These are phyloP conservation scores for Drosophila repleta DNA, from an alignment of 1,140 invertebrate genomes.

Conservation along the genomic window DNA sequence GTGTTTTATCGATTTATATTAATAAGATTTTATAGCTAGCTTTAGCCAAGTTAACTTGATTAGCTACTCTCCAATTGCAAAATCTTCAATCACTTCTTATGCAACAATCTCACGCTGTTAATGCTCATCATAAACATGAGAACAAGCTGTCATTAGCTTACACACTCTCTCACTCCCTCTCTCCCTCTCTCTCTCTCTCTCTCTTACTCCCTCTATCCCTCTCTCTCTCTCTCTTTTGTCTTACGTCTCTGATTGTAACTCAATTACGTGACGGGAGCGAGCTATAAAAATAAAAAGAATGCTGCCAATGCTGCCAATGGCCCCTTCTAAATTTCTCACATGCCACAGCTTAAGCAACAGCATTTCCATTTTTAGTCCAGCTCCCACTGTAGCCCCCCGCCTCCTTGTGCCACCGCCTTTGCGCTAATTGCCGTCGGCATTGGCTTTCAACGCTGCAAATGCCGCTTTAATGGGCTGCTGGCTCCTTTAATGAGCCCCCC, in stretches of 20 bases:
- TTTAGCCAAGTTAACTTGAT: too few species aligned
- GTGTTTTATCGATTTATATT: too few species aligned
- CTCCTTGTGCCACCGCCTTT: conserved; percentile 10
- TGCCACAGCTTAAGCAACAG: conserved; percentile 24
- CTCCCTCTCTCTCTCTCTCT: neutral
- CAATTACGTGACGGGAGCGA: conserved; percentile 32
- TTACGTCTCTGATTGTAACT: conserved; percentile 13
- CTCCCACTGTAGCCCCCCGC: conserved; percentile 17
- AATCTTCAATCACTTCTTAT: neutral
- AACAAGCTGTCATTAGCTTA: conserved; percentile 1
- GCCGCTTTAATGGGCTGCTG: conserved; percentile 65
- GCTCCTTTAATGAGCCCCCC: conserved; percentile 39
- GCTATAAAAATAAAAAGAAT: conserved; percentile 27
- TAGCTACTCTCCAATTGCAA: neutral
- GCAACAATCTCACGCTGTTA: neutral
- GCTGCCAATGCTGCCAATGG: conserved; percentile 27
- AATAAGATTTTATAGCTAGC: too few species aligned
- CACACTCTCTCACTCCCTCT: neutral
- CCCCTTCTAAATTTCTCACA: conserved; percentile 23
- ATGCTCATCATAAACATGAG: neutral
- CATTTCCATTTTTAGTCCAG: conserved; percentile 64
- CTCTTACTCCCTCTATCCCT: neutral
- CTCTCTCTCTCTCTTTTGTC: neutral
- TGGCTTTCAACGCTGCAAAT: conserved; percentile 64
- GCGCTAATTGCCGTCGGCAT: conserved; percentile 59